A percentile compares a stretch with the other conserved stretches of the same genome.
These are phyloP conservation scores for Graphium colonna DNA, from an alignment of 2,888 invertebrate species.

Conservation along the genomic window DNA sequence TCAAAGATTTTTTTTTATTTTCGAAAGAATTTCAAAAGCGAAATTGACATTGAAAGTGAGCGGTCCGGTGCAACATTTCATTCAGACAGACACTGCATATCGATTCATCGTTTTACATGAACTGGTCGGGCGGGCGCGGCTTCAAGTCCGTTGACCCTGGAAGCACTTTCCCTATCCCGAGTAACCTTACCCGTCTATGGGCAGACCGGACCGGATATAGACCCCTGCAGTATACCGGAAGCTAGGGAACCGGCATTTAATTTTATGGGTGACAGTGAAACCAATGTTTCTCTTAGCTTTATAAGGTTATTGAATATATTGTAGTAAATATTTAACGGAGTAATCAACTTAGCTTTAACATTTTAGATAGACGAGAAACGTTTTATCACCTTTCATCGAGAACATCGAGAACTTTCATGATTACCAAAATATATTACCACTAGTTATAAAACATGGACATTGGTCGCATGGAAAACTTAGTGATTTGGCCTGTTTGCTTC, in stretches of 20 bases:
- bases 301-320: background rate
- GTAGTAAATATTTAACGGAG: background rate
- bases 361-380: too few relatives aligned
- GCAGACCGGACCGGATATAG: conserved; percentile 15
- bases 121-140: conserved; percentile 14
- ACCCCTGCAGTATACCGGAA: conserved; percentile 13
- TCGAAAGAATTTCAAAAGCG: background rate
- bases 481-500: too few relatives aligned
- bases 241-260: background rate
- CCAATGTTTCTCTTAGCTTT: background rate
- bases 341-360: too few relatives aligned
- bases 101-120: background rate
- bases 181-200: conserved; percentile 18
- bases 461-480: too few relatives aligned
- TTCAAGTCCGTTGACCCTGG: conserved; percentile 40
- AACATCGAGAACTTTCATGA: too few relatives aligned
- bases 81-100: background rate
- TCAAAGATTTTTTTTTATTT: too few relatives aligned
- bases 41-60: background rate
- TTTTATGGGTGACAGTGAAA: conserved; percentile 12
- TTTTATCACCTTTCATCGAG: too few relatives aligned
- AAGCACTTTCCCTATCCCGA: conserved; percentile 47
- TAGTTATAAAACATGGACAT: too few relatives aligned
- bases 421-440: too few relatives aligned
- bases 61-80: background rate